These are phyloP conservation scores for Elanoides forficatus DNA, from an alignment of 2,113 vertebrate species.

Conservation along the genomic window DNA sequence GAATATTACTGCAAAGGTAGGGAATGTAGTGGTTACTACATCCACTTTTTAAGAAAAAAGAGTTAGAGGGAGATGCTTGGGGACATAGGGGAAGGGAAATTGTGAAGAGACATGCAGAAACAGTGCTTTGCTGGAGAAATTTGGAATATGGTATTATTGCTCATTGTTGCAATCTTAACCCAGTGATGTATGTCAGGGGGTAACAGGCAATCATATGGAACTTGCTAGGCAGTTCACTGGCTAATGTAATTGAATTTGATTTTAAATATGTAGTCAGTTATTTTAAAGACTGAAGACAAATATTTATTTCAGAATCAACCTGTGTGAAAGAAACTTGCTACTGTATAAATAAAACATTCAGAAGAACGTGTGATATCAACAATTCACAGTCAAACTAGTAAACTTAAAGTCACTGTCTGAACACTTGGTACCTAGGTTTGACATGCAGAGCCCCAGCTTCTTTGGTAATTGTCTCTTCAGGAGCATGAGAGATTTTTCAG, in stretches of 20 bases:
- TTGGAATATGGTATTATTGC: background rate
- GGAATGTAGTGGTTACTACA: background rate
- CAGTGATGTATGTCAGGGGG: background rate
- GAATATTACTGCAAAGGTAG: background rate
- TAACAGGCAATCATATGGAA: background rate
- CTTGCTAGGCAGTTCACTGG: background rate
- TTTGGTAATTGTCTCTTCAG: background rate
- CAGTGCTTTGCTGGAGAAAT: background rate
- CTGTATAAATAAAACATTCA: background rate
- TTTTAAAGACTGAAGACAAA: background rate
- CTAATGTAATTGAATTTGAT: background rate
- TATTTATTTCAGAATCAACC: background rate
- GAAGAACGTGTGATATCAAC: background rate
- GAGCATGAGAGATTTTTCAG: background rate
- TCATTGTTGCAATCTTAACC: background rate
- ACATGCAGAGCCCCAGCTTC: background rate
- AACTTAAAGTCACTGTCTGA: background rate
- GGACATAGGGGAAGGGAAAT: background rate
- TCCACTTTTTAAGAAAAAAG: accelerated
- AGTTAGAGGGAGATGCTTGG: background rate
- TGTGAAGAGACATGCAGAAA: background rate
- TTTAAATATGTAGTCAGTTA: background rate
- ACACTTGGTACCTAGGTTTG: background rate
- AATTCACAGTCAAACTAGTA: background rate
- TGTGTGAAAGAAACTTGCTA: background rate